A percentile compares a stretch with the other conserved stretches of the same genome.
Evolutionary conservation across 2,113 vertebrate species (phyloP).

Genomic region (Crotalus helleri): DNA sequence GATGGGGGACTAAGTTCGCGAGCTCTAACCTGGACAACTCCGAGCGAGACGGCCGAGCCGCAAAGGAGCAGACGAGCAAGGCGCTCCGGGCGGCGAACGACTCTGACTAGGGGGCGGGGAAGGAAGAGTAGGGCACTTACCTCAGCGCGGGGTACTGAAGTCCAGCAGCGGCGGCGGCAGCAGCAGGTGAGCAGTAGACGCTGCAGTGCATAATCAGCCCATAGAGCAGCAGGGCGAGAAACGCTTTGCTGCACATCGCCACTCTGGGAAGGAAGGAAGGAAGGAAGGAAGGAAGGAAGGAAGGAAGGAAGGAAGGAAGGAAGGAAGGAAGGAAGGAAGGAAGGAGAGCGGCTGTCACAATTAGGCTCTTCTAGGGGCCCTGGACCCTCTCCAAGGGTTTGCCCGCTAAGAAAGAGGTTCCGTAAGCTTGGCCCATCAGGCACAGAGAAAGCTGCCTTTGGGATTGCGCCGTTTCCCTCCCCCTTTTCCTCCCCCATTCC

Average conservation of each 20-base stretch:
- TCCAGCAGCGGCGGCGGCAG: constrained; percentile 71
- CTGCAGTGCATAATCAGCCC: constrained; percentile 92
- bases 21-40: background rate
- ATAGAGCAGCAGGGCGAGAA: constrained; percentile 88
- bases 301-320: background rate
- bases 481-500: background rate
- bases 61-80: background rate
- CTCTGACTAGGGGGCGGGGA: background rate
- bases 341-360: too few relatives aligned
- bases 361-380: too few relatives aligned
- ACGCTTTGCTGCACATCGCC: constrained; percentile 89
- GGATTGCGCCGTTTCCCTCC: too few relatives aligned
- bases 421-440: background rate
- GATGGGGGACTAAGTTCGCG: background rate
- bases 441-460: background rate
- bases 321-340: too few relatives aligned
- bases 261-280: constrained; percentile 69
- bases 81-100: background rate
- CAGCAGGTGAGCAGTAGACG: constrained; percentile 85
- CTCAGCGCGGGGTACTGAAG: constrained; percentile 87
- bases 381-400: too few relatives aligned
- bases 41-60: background rate
- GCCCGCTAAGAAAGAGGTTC: too few relatives aligned
- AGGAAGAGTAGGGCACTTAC: constrained; percentile 69
- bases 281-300: constrained; percentile 4